These are phyloP conservation scores for Machimus atricapillus DNA, from an alignment of 2,888 invertebrate species.

Conservation along the genomic window DNA sequence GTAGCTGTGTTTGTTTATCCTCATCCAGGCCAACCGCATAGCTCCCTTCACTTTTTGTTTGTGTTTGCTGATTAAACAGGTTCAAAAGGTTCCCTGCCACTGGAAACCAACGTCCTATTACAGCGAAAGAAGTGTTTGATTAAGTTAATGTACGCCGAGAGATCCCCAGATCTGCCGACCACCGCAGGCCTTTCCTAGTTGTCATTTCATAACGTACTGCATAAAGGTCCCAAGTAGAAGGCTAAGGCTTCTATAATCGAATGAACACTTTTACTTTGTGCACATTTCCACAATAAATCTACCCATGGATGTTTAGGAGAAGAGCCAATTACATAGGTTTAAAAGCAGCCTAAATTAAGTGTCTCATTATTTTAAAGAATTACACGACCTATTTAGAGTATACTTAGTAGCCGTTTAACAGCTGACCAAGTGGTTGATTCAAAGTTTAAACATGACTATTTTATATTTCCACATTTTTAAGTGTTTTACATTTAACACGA, in stretches of 20 bases:
- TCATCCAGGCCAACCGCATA: background rate
- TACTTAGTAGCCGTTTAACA: background rate
- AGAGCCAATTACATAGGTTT: background rate
- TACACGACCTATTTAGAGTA: background rate
- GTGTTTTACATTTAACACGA: too few relatives aligned
- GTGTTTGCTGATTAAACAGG: conserved; percentile 31
- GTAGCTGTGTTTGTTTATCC: background rate
- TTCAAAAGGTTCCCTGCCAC: background rate
- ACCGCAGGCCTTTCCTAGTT: background rate
- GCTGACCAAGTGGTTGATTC: too few relatives aligned
- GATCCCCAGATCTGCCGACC: background rate
- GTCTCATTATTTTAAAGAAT: background rate
- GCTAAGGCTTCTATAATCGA: background rate
- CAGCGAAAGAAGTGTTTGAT: conserved; percentile 25
- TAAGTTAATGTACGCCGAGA: conserved; percentile 1
- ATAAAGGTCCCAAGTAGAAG: background rate
- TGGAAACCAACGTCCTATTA: background rate
- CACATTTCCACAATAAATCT: background rate
- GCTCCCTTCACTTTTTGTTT: conserved; percentile 16
- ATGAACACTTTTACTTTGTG: background rate
- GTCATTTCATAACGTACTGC: background rate
- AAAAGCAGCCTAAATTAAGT: background rate
- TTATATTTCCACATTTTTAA: too few relatives aligned
- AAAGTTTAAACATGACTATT: too few relatives aligned
- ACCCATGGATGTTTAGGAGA: too few relatives aligned